Conservation (phyloP, 2,888 invertebrate species). For the Lacanobia wlatinum region DNA sequence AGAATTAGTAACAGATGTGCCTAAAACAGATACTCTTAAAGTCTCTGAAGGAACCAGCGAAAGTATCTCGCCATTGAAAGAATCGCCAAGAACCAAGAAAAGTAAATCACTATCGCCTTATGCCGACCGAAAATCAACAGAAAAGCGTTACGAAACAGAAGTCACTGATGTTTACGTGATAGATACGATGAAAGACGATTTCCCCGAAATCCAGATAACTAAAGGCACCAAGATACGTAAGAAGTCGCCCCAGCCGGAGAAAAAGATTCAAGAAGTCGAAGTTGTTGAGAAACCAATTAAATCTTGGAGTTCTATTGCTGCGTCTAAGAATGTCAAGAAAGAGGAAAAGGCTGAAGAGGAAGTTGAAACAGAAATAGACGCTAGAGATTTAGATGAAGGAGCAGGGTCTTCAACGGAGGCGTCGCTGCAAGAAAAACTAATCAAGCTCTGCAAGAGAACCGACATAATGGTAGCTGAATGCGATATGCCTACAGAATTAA, state of each 20-base stretch:
- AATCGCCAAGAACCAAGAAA: slow-evolving; percentile 77
- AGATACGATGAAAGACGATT: slow-evolving; percentile 85
- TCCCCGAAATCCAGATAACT: slow-evolving; percentile 88
- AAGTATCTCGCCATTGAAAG: slow-evolving; percentile 68
- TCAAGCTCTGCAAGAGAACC: slow-evolving; percentile 85
- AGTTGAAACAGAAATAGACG: slow-evolving; percentile 61
- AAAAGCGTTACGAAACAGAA: slow-evolving; percentile 74
- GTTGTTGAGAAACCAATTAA: slow-evolving; percentile 79
- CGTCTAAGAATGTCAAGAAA: slow-evolving; percentile 73
- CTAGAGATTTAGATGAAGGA: slow-evolving; percentile 63
- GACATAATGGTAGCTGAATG: slow-evolving; percentile 89
- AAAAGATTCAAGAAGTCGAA: slow-evolving; percentile 68
- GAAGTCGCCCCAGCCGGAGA: slow-evolving; percentile 80
- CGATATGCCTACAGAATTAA: slow-evolving; percentile 84
- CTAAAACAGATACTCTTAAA: slow-evolving; percentile 60
- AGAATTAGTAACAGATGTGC: slow-evolving; percentile 63
- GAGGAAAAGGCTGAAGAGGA: slow-evolving; percentile 67
- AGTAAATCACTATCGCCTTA: slow-evolving; percentile 81
- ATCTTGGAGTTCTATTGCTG: slow-evolving; percentile 91
- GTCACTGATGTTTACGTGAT: slow-evolving; percentile 87
- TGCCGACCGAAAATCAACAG: slow-evolving; percentile 75
- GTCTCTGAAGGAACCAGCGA: slow-evolving; percentile 64
- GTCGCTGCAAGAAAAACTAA: slow-evolving; percentile 84
- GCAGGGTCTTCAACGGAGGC: slow-evolving; percentile 71
- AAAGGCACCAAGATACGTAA: slow-evolving; percentile 80